A percentile compares a stretch with the other conserved stretches of the same genome.
These are phyloP conservation scores for Bombus polaris DNA, from an alignment of 1,140 invertebrate species.

Conservation along the genomic window DNA sequence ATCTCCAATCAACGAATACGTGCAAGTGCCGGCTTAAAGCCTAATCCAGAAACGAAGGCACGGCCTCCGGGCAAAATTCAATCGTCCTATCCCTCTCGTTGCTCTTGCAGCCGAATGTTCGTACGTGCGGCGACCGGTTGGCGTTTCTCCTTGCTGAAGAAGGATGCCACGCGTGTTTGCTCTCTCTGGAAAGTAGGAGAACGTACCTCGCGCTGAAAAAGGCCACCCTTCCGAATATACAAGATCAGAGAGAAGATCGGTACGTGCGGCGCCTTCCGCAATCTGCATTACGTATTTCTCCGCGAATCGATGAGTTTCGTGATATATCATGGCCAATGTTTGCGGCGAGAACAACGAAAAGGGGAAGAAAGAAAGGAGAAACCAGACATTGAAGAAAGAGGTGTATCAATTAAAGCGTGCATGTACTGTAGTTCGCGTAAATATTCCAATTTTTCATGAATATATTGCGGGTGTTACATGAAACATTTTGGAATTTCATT, in stretches of 20 bases:
- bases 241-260: slow-evolving; percentile 57
- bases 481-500: too few relatives aligned
- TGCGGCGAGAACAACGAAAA: not conserved
- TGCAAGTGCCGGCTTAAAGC: slow-evolving; percentile 59
- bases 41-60: slow-evolving; percentile 62
- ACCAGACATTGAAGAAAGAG: too few relatives aligned
- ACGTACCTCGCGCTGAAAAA: slow-evolving; percentile 23
- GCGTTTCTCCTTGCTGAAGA: slow-evolving; percentile 5
- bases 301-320: slow-evolving; percentile 30
- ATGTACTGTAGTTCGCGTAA: too few relatives aligned
- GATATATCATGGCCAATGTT: not conserved
- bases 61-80: slow-evolving; percentile 60
- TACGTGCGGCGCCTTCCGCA: slow-evolving; percentile 49
- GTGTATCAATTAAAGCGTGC: too few relatives aligned
- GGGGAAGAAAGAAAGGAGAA: too few relatives aligned
- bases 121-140: slow-evolving; percentile 28
- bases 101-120: slow-evolving; percentile 39
- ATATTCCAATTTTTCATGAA: too few relatives aligned
- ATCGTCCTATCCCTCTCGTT: slow-evolving; percentile 58
- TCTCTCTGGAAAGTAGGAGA: slow-evolving; percentile 8
- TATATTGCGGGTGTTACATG: too few relatives aligned
- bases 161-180: too few relatives aligned
- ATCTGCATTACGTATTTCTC: slow-evolving; percentile 49
- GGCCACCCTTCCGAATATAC: slow-evolving; percentile 44
- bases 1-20: slow-evolving; percentile 65